Evolutionary conservation across 2,113 vertebrate genomes (phyloP).

Genomic region (Bombycilla garrulus): DNA sequence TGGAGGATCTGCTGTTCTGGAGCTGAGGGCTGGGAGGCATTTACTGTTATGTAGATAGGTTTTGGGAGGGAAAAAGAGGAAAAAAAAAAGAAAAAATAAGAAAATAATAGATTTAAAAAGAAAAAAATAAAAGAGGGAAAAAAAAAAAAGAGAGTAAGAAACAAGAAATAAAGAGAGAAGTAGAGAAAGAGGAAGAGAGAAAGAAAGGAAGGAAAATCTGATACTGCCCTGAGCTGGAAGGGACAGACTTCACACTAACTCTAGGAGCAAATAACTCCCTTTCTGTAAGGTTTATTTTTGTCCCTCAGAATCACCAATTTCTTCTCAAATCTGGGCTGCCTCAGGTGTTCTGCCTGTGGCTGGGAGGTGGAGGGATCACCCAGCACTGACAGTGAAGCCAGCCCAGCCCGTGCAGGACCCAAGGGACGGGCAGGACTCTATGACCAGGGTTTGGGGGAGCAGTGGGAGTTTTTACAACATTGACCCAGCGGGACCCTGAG

Average conservation of each 20-base stretch:
- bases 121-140: too few species aligned
- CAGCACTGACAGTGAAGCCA: fast-evolving
- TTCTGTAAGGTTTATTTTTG: background rate
- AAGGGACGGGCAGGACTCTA: fast-evolving
- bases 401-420: background rate
- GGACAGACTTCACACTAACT: background rate
- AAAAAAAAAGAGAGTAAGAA: background rate
- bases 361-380: background rate
- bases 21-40: background rate
- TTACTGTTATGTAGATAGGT: background rate
- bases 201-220: background rate
- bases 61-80: fast-evolving
- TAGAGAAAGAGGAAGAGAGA: background rate
- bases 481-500: background rate
- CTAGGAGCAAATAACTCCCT: background rate
- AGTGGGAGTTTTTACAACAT: background rate
- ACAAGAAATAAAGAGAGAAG: background rate
- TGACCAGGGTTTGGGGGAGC: fast-evolving
- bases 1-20: background rate
- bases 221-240: background rate
- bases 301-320: background rate
- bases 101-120: too few species aligned
- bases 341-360: background rate
- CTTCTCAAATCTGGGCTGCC: background rate
- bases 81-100: fast-evolving